Evolutionary conservation across 2,113 vertebrate species (phyloP).

Genomic region (Psophia crepitans): DNA sequence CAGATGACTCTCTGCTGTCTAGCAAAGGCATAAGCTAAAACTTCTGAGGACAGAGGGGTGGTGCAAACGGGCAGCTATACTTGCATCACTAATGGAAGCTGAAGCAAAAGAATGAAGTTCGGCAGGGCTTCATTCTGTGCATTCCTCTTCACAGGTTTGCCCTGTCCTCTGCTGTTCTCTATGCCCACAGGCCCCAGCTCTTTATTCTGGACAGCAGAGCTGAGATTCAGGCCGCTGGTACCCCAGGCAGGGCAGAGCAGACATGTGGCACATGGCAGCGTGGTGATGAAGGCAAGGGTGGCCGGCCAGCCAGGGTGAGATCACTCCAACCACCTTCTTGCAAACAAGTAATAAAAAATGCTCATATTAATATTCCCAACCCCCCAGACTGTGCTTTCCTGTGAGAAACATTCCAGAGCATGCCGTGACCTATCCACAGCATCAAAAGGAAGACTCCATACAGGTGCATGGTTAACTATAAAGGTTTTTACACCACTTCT

Average conservation of each 20-base stretch:
- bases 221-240: neutral
- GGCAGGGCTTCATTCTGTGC: neutral
- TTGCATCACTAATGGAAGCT: neutral
- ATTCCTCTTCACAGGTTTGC: neutral
- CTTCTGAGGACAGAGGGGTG: neutral
- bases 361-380: neutral
- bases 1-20: neutral
- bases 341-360: neutral
- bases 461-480: neutral
- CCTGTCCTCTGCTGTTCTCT: neutral
- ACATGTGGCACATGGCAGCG: rapidly evolving
- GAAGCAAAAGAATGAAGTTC: neutral
- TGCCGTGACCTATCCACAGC: neutral
- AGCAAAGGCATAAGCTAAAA: neutral
- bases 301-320: neutral
- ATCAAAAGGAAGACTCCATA: neutral
- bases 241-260: neutral
- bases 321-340: rapidly evolving
- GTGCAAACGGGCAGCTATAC: neutral
- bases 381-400: too few relatives aligned
- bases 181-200: neutral
- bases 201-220: neutral
- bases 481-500: neutral
- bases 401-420: neutral
- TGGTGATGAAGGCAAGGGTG: too few relatives aligned